These are phyloP conservation scores for Pteropus alecto DNA, from an alignment of 2,113 vertebrate species.

Conservation along the genomic window DNA sequence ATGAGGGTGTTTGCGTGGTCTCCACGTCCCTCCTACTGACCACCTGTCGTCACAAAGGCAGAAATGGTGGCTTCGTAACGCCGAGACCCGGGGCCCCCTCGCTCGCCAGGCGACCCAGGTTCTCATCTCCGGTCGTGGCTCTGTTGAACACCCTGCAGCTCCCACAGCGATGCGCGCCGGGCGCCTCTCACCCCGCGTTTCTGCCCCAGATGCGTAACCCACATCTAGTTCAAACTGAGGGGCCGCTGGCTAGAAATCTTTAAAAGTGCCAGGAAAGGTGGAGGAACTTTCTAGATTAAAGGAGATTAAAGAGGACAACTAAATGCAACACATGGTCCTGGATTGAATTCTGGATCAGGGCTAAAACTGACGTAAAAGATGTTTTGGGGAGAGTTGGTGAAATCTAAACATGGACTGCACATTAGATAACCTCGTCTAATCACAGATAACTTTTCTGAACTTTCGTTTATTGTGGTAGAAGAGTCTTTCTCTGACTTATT, in stretches of 20 bases:
- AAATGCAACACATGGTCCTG: background rate
- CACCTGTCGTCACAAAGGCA: no score
- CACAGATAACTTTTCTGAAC: background rate
- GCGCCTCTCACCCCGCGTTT: background rate
- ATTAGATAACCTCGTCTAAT: background rate
- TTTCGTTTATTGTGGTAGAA: background rate
- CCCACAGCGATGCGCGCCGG: no score
- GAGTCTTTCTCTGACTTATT: background rate
- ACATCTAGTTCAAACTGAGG: background rate
- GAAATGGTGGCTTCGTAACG: no score
- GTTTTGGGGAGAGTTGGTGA: background rate
- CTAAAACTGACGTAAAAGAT: background rate
- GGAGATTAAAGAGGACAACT: background rate
- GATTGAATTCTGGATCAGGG: background rate
- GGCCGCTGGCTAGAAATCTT: background rate
- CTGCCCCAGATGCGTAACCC: background rate
- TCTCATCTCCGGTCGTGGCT: fast-evolving
- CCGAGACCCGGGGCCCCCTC: no score
- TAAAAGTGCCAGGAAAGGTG: background rate
- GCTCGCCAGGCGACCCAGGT: no score
- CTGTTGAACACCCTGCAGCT: no score
- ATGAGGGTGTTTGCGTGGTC: no score
- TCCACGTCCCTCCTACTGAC: no score
- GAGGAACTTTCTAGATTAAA: background rate
- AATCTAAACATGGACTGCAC: background rate